These are phyloP conservation scores for Ischnus inquisitorius DNA, from an alignment of 2,888 invertebrate species.

Conservation along the genomic window DNA sequence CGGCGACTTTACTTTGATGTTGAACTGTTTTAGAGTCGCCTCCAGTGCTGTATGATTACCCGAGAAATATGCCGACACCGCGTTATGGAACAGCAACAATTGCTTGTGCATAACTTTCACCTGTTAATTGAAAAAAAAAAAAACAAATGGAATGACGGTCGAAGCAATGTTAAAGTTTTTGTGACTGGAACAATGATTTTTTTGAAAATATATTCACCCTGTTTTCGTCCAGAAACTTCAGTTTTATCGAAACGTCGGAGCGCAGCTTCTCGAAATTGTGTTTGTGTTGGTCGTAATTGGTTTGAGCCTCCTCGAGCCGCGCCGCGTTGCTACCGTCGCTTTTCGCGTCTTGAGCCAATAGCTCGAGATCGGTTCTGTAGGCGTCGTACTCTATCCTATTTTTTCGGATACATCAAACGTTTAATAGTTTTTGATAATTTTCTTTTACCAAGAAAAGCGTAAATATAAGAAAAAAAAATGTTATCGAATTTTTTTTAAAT, in stretches of 20 bases:
- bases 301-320: conserved; percentile 92
- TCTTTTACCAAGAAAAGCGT: too few relatives aligned
- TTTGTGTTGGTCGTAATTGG: conserved; percentile 94
- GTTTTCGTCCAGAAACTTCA: conserved; percentile 98
- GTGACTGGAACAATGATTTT: neutral
- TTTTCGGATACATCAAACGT: neutral
- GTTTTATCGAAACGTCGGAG: conserved; percentile 97
- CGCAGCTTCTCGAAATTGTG: conserved; percentile 96
- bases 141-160: neutral
- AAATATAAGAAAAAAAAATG: too few relatives aligned
- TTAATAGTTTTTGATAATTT: neutral
- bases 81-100: conserved; percentile 97
- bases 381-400: conserved; percentile 98
- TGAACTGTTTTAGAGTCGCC: conserved; percentile 97
- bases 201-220: conserved; percentile 88
- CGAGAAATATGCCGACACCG: conserved; percentile 98
- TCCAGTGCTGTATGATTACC: conserved; percentile 98
- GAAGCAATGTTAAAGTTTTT: conserved; percentile 4
- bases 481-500: too few relatives aligned
- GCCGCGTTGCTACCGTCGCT: conserved; percentile 87
- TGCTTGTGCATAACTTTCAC: conserved; percentile 99
- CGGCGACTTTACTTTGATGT: conserved; percentile 94
- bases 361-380: conserved; percentile 97
- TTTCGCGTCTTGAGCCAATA: conserved; percentile 89
- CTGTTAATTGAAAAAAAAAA: conserved; percentile 85